Conservation (phyloP, 2,113 vertebrate genomes). For the Anhinga anhinga region DNA sequence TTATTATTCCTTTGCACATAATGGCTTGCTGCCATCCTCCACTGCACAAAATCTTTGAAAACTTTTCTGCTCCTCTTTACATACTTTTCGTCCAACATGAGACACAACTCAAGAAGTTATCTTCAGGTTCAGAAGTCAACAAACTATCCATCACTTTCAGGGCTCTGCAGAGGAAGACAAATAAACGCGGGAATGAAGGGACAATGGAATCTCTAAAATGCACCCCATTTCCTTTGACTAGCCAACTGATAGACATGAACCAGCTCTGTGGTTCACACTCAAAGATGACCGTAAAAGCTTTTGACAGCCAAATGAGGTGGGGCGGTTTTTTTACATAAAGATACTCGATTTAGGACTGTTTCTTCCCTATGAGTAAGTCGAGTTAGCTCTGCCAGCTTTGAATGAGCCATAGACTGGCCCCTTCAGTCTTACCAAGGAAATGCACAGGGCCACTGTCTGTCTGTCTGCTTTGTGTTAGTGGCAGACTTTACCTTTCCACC, state of each 20-base stretch:
- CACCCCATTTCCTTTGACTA: not conserved
- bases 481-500: not conserved
- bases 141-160: conserved; percentile 7
- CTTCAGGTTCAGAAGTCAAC: conserved; percentile 10
- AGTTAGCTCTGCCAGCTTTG: not conserved
- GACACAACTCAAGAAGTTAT: not conserved
- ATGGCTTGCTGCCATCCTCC: not conserved
- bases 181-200: not conserved
- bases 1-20: not conserved
- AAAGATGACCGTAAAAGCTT: conserved; percentile 4
- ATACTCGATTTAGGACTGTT: not conserved
- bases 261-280: not conserved
- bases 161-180: not conserved
- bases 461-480: not conserved
- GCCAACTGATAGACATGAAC: not conserved
- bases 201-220: conserved; percentile 25
- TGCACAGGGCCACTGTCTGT: not conserved
- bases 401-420: not conserved
- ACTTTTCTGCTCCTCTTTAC: not conserved
- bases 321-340: not conserved
- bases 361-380: not conserved
- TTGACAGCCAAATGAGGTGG: not conserved
- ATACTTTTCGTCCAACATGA: not conserved
- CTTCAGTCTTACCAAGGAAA: conserved; percentile 5
- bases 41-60: not conserved